A percentile compares a stretch with the other conserved stretches of the same genome.
Evolutionary conservation across 2,888 invertebrate genomes (phyloP).

Genomic region (Esperia sulphurella): DNA sequence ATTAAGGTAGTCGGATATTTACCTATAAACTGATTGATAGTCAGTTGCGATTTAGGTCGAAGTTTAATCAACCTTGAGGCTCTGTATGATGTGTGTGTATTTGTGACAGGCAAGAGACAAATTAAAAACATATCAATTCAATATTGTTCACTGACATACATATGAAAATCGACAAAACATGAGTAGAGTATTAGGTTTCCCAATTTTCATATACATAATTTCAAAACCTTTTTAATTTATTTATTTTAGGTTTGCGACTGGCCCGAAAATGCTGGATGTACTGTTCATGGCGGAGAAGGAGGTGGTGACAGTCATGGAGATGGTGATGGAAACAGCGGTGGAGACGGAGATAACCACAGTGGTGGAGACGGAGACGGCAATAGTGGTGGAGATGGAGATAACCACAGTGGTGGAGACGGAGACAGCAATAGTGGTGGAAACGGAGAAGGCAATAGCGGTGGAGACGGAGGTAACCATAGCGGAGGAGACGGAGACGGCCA

Average conservation of each 20-base stretch:
- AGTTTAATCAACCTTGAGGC: no score
- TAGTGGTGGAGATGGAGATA: background rate
- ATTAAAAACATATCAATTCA: no score
- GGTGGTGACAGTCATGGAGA: background rate
- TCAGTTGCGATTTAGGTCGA: no score
- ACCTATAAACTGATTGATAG: no score
- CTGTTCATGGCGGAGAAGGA: background rate
- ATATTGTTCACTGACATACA: no score
- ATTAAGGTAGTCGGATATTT: no score
- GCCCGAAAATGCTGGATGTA: constrained; percentile 18
- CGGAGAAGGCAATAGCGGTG: background rate
- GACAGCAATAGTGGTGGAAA: background rate
- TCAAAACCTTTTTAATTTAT: no score
- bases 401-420: background rate
- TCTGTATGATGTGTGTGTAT: no score
- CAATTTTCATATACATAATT: no score
- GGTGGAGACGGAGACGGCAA: background rate
- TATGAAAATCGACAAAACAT: no score
- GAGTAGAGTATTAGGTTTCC: no score
- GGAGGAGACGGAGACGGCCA: background rate
- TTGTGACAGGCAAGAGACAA: no score
- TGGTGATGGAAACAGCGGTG: constrained; percentile 1
- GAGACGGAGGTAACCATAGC: constrained; percentile 3
- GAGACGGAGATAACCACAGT: background rate
- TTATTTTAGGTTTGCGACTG: constrained; percentile 20